Base-by-base conservation (phyloP, 2,113 vertebrate species). In the Hemichromis elongatus region DNA sequence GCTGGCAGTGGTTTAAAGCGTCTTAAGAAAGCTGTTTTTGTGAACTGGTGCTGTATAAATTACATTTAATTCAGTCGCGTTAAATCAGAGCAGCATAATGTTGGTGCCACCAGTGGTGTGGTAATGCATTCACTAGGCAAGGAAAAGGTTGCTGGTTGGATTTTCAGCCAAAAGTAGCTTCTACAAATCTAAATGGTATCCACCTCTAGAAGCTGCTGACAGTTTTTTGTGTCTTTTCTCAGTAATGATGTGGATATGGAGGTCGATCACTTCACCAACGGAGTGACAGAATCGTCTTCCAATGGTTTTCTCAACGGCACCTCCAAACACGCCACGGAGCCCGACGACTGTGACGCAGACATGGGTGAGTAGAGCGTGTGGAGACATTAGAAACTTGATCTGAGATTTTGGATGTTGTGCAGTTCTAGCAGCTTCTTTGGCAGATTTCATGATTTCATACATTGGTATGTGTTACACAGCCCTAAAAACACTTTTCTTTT, bases 221-320 rank as follows among this genome's bases (percentile, higher is more conserved):
- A 2, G 12, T 37, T 61, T 50, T 12, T 84, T 7, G 5, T 9
- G 30, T 80, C 42, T 75, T 30, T 9, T 61, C 37, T 40, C 86
- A 97, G 97, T 95, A 97, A 96, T 91, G 99, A 99, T 86, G 96
- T 99, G 95, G 99, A 99, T 70, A 99, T 99, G 99, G 99, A 99
- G 95, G 97, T 98, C 81, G 99, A 99, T 93, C 99, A 99, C 95
- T 98, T 98, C 95, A 97, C 97, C 95, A 99, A 99, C 90, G 99
- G 99, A 79, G 96, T 99, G 94, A 97, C 97, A 83, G 98, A 98
- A 90, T 97, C 98, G 13, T 97, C 98, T 92, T 98, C 99, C 91
- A 99, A 99, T 87, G 99, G 99, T 94, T 99, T 99, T 95, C 96
- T 99, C 95, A 99, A 99, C 83, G 99, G 99, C 95, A 98, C 97